These are phyloP conservation scores for Tenthredo amoena DNA, from an alignment of 2,888 invertebrate genomes.

Conservation along the genomic window DNA sequence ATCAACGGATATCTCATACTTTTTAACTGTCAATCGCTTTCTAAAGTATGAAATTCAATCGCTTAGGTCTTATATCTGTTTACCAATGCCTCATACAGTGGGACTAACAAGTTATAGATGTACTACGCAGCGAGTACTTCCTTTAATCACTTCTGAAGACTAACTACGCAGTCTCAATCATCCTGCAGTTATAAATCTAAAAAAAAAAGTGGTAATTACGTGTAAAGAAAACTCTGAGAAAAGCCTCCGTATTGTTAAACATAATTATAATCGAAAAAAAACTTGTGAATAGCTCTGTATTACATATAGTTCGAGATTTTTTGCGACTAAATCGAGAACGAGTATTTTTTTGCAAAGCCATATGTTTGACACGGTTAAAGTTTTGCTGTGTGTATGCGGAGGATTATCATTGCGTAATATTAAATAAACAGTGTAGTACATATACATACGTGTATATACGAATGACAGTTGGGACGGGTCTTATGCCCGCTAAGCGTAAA, in stretches of 20 bases:
- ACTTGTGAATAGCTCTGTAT: neutral
- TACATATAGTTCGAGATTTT: constrained; percentile 1
- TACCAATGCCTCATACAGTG: constrained; percentile 11
- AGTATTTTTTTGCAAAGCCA: neutral
- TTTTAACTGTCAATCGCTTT: constrained; percentile 12
- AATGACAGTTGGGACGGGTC: constrained; percentile 40
- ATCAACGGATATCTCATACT: constrained; percentile 14
- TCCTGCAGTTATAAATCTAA: neutral
- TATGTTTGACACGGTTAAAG: neutral
- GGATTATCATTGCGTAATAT: constrained; percentile 6
- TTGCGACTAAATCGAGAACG: neutral
- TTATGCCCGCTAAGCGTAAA: constrained; percentile 47
- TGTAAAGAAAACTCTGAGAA: neutral
- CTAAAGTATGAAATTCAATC: constrained; percentile 42
- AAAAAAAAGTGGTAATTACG: neutral
- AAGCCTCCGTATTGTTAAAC: neutral
- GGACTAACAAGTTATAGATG: neutral
- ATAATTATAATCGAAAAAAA: too few species aligned
- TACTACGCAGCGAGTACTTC: neutral
- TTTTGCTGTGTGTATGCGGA: neutral
- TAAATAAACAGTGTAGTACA: constrained; percentile 12
- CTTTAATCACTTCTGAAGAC: neutral
- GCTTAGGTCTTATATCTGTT: constrained; percentile 2
- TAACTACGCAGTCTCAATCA: neutral
- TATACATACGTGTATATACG: neutral